A percentile compares a stretch with the other conserved stretches of the same genome.
Evolutionary conservation across 2,113 vertebrate species (phyloP).

Genomic region (Carettochelys insculpta): DNA sequence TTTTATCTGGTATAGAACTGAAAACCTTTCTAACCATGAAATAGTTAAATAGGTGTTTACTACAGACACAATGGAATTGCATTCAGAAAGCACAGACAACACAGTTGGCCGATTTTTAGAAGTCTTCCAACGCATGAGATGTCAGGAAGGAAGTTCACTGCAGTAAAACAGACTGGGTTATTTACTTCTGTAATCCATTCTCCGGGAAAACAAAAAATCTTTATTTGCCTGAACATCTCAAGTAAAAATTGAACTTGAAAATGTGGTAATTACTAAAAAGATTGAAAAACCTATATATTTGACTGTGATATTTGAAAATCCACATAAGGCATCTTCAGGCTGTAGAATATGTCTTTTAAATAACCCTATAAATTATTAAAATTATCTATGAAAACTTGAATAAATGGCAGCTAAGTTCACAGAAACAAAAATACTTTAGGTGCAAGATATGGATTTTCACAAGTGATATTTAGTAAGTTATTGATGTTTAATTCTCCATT

Average conservation of each 20-base stretch:
- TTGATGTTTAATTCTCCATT: no score
- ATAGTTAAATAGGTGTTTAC: neutral
- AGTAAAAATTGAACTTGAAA: neutral
- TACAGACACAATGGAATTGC: neutral
- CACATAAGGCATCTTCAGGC: neutral
- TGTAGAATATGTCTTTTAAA: neutral
- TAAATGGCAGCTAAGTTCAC: no score
- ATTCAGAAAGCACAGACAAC: neutral
- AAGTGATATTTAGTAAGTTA: no score
- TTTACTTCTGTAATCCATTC: neutral
- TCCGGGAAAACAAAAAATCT: neutral
- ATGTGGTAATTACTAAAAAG: neutral
- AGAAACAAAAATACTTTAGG: no score
- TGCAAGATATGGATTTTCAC: no score
- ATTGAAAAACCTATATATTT: neutral
- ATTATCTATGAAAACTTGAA: no score
- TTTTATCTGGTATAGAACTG: neutral
- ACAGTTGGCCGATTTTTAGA: neutral
- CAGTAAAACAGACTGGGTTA: neutral
- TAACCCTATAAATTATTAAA: no score
- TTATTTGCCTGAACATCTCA: neutral
- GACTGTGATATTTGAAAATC: neutral
- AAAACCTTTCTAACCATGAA: no score
- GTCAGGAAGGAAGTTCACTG: neutral
- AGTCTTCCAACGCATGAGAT: neutral